Base-by-base conservation (phyloP, 2,797 vertebrate species). In the Propithecus perrieri region DNA sequence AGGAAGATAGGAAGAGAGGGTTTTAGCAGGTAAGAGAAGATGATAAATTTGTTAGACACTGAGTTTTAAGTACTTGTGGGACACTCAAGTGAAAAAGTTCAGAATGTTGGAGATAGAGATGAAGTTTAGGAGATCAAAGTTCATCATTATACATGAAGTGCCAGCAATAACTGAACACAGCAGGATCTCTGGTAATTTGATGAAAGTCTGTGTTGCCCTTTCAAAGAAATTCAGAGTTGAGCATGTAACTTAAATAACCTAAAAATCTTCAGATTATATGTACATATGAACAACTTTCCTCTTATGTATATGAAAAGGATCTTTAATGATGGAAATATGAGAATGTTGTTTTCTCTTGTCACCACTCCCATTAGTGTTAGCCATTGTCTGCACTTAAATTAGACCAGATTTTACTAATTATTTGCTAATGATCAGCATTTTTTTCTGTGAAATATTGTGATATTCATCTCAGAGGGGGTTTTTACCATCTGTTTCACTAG, bases 401-500 rank as follows among this genome's bases (percentile, higher is more conserved):
- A 83, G 15, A 95, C 28, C 14, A 79, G 12, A 65, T 48, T 91
- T 96, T 96, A 26, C 65, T 90, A 91, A 90, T 3, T 78, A 17
- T 7, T 85, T 53, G 55, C 26, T 48, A 94, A 85, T 26, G 12
- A 75, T 59, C 22, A 78, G 28, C 53, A 93, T 38, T 59, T 85
- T 74, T 85, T 80, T 43, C 67, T 85, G 43, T 30, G 35, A 89
- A 93, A 89, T 89, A 86, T 0, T 83, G 10, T 78, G 89, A 94
- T 30, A 61, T 26, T 59, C 55, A 85, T 20, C 35, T 85, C 88
- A 89, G 30, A 94, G 86, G 65, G 76, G 41, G 35, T 61, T 93
- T 93, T 98, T 98, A 98, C 98, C 91, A 1, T 98, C 92, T 97
- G 95, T 67, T 75, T 97, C 95, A 59, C 0, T 76, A 80, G 78